Evolutionary conservation across 2,113 vertebrate species (phyloP).

Genomic region (Coracopsis vasa): DNA sequence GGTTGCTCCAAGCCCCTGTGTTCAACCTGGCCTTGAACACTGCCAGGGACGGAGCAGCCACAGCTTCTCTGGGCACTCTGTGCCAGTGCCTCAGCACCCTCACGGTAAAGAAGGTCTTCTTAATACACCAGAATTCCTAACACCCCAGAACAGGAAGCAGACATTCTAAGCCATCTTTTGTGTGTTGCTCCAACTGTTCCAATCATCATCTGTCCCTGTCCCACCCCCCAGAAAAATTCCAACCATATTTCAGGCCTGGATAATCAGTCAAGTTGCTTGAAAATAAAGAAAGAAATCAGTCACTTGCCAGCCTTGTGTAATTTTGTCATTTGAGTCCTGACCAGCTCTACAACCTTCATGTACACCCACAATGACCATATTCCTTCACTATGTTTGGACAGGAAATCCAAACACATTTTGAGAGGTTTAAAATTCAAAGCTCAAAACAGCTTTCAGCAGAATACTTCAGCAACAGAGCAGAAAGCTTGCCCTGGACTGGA

Average conservation of each 20-base stretch:
- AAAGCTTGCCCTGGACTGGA: neutral
- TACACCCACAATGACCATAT: fast-evolving
- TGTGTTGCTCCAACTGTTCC: neutral
- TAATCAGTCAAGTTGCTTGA: neutral
- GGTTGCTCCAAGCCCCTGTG: neutral
- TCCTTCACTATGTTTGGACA: fast-evolving
- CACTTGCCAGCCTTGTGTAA: neutral
- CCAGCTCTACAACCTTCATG: neutral
- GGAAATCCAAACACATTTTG: neutral
- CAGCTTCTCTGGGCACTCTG: neutral
- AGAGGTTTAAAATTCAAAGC: neutral
- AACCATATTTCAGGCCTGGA: neutral
- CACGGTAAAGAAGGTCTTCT: neutral
- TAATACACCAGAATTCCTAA: neutral
- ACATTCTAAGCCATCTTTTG: neutral
- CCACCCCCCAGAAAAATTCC: neutral
- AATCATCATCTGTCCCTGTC: neutral
- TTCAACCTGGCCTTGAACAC: neutral
- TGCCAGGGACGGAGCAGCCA: neutral
- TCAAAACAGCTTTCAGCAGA: neutral
- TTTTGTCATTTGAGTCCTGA: neutral
- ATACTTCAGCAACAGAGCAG: neutral
- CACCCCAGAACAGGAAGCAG: neutral
- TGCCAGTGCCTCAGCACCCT: neutral
- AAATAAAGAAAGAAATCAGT: neutral